phyloP scores from a whole-genome alignment of 37 sponge, comb jelly and placozoan species.

The Agelas oroides region DNA sequence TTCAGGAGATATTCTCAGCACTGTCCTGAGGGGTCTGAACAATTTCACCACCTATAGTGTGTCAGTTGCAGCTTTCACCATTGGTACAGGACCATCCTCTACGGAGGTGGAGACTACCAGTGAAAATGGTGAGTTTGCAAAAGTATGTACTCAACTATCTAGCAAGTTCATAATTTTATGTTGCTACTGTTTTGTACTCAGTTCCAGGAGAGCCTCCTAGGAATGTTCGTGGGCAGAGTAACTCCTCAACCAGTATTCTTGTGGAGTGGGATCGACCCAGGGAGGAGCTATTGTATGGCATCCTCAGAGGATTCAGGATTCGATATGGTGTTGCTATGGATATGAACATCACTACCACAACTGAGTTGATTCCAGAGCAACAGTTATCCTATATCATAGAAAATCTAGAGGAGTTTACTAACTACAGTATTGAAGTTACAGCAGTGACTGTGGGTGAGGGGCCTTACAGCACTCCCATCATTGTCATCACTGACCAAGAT shows the following conservation, averaged over 20 bases:
- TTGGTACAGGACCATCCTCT: conserved; percentile 20
- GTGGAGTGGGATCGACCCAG: conserved; percentile 11
- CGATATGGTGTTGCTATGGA: too few species aligned
- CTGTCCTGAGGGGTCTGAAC: conserved; percentile 7
- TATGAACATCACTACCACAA: too few species aligned
- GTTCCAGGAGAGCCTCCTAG: conserved; percentile 39
- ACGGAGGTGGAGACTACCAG: background rate
- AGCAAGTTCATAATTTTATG: too few species aligned
- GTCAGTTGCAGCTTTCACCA: conserved; percentile 19
- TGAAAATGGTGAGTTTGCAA: conserved; percentile 23
- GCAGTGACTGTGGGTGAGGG: conserved; percentile 18
- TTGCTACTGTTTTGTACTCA: background rate
- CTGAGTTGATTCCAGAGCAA: background rate
- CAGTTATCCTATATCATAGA: background rate
- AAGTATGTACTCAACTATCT: too few species aligned
- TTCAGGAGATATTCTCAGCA: background rate
- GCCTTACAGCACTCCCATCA: background rate
- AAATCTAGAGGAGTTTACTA: background rate
- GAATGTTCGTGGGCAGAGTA: background rate
- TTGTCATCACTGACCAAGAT: conserved; percentile 3
- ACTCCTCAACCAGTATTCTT: conserved; percentile 12
- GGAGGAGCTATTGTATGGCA: conserved; percentile 15
- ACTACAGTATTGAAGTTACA: conserved; percentile 14
- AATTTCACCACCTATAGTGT: conserved; percentile 49
- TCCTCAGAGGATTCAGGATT: conserved; percentile 19